Conservation (phyloP, 2,888 invertebrate genomes). For the Eumacrocentrus americanus region DNA sequence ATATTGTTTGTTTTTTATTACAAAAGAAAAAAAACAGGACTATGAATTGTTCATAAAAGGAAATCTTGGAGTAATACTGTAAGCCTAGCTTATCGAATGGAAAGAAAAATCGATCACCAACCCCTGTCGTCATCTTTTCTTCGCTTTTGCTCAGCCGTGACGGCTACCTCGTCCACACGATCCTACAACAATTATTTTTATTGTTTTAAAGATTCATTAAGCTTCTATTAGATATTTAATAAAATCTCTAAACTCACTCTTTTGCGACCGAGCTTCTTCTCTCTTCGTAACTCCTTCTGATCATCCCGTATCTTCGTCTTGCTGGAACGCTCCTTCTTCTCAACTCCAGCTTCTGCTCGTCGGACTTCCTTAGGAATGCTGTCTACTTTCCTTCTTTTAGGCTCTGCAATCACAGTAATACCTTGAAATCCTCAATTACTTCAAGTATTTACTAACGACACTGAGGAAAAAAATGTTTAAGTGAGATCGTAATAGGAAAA, state of each 20-base stretch:
- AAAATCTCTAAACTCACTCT: slow-evolving; percentile 65
- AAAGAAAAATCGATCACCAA: slow-evolving; percentile 51
- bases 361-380: slow-evolving; percentile 71
- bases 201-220: slow-evolving; percentile 18
- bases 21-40: slow-evolving; percentile 11
- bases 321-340: slow-evolving; percentile 58
- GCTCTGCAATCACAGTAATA: slow-evolving; percentile 65
- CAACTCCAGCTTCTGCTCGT: slow-evolving; percentile 47
- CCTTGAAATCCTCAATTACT: slow-evolving; percentile 5
- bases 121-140: slow-evolving; percentile 82
- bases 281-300: slow-evolving; percentile 80
- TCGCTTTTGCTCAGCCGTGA: slow-evolving; percentile 74
- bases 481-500: no score
- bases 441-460: slow-evolving; percentile 11
- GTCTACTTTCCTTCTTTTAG: slow-evolving; percentile 86
- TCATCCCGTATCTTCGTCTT: slow-evolving; percentile 68
- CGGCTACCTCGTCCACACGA: slow-evolving; percentile 72
- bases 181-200: slow-evolving; percentile 64
- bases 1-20: slow-evolving; percentile 25
- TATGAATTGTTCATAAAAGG: slow-evolving; percentile 19
- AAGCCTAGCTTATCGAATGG: slow-evolving; percentile 19
- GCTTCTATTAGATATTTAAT: slow-evolving; percentile 3
- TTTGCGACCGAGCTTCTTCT: slow-evolving; percentile 81
- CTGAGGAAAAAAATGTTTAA: slow-evolving; percentile 6
- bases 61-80: slow-evolving; percentile 22